Percentiles rank a stretch among this genome's conserved stretches.
These are phyloP conservation scores for Drosophila bipectinata DNA, from an alignment of 1,140 invertebrate genomes.

Conservation along the genomic window DNA sequence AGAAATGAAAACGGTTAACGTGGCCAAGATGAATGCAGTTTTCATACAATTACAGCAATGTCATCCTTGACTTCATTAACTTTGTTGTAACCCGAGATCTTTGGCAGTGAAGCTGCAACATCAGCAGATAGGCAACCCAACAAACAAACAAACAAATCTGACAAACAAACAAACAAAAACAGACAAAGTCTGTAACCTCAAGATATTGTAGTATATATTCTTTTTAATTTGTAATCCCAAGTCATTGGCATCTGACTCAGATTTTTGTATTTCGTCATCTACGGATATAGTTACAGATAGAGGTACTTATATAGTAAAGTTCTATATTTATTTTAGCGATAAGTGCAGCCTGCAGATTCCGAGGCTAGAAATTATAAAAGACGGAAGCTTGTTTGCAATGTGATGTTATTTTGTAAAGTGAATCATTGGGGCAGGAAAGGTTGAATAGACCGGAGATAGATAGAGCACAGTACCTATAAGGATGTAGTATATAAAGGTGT, in stretches of 20 bases:
- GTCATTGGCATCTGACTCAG: slow-evolving; percentile 14
- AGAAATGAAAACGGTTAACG: slow-evolving; percentile 74
- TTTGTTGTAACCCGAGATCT: slow-evolving; percentile 24
- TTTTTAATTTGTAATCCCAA: neutral
- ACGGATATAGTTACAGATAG: neutral
- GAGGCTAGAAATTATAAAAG: neutral
- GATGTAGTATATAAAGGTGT: too few relatives aligned
- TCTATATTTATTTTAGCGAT: neutral
- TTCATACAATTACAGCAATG: slow-evolving; percentile 46
- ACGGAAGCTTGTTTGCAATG: neutral
- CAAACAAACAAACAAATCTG: slow-evolving; percentile 6
- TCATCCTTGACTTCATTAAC: slow-evolving; percentile 79
- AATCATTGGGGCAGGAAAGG: neutral
- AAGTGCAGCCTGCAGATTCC: neutral
- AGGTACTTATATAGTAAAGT: neutral
- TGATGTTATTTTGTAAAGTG: neutral
- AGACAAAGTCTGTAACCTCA: neutral
- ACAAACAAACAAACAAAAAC: slow-evolving; percentile 15
- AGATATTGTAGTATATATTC: slow-evolving; percentile 11
- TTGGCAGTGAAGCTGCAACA: slow-evolving; percentile 33
- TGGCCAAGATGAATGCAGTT: slow-evolving; percentile 20
- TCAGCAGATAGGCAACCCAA: slow-evolving; percentile 10
- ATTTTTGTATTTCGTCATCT: neutral
- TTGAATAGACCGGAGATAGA: too few relatives aligned
- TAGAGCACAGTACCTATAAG: too few relatives aligned